These are phyloP conservation scores for Muntiacus reevesi DNA, from an alignment of 2,113 vertebrate species.

Conservation along the genomic window DNA sequence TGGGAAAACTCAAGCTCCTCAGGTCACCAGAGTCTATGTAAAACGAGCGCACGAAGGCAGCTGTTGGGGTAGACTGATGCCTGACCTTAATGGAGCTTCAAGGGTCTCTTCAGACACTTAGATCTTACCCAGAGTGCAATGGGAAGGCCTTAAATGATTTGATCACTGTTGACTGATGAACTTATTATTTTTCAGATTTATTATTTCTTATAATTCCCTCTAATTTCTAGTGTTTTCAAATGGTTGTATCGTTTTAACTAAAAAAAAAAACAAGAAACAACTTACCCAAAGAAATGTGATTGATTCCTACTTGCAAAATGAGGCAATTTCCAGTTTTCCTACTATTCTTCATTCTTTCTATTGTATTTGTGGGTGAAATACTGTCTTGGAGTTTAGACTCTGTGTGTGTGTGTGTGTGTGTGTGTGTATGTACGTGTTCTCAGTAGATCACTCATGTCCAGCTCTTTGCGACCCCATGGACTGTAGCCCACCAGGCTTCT, in stretches of 20 bases:
- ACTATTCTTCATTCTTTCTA: background rate
- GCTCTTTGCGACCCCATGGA: background rate
- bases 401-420: background rate
- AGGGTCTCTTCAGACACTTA: background rate
- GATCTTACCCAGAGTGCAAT: background rate
- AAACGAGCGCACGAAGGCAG: background rate
- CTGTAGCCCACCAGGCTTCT: background rate
- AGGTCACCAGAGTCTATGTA: background rate
- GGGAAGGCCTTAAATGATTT: background rate
- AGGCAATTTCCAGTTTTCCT: background rate
- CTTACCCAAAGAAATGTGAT: background rate
- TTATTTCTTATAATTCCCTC: background rate
- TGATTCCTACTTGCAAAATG: background rate
- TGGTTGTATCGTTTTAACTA: background rate
- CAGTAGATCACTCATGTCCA: background rate
- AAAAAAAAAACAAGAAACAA: background rate
- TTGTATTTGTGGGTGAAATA: background rate
- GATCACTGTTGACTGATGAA: background rate
- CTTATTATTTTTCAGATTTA: background rate
- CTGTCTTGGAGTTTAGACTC: background rate
- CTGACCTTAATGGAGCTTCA: background rate
- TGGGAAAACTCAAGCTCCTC: background rate
- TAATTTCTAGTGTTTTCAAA: background rate
- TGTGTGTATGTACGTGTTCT: background rate
- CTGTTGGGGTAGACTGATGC: background rate